Base-by-base conservation (phyloP, 2,888 invertebrate genomes). In the Leptinotarsa rubiginosa region DNA sequence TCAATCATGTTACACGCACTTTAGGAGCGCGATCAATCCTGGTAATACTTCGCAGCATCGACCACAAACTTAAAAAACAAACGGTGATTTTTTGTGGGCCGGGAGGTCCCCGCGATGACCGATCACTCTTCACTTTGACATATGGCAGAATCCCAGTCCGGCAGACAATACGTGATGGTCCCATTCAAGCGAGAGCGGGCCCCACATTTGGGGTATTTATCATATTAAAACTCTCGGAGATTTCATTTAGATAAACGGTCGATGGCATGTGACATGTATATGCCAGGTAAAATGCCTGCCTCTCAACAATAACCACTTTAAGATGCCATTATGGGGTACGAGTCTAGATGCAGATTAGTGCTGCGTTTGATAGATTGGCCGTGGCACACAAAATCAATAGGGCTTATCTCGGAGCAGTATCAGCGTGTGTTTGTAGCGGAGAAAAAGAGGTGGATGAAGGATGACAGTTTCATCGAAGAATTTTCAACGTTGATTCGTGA, bases 101-200 rank as follows among this genome's bases (percentile, higher is more conserved):
- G 84, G 86, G 86, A 85, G 86, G 86, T 86, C 85, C 79, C 77
- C 72, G 81, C 81, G 85, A 86, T 86, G 87, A 87, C 86, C 86
- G 86, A 87, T 87, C 86, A 85, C 86, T 87, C 86, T 85, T 86
- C 86, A 86, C 86, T 83, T 83, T 87, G 87, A 87, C 87, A 87
- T 85, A 87, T 86, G 85, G 85, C 86, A 84, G 85, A 85, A 84
- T 84, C 84, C 83, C 80, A 81, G 82, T 84, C 80, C 80, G 83
- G 81, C 85, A 85, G 85, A 86, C 86, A 87, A 87, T 86, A 81
- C 79, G 70, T 75, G 80, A 83, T 83, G 84, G 83, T 82, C 85
- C 82, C 84, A 85, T 84, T 85, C 85, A 84, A 83, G 81, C 78
- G 81, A 78, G 81, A 81, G 80, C 81, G 77, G 80, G 80, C 79